These are phyloP conservation scores for Apocheima hispidaria DNA, from an alignment of 2,888 invertebrate genomes.

Conservation along the genomic window DNA sequence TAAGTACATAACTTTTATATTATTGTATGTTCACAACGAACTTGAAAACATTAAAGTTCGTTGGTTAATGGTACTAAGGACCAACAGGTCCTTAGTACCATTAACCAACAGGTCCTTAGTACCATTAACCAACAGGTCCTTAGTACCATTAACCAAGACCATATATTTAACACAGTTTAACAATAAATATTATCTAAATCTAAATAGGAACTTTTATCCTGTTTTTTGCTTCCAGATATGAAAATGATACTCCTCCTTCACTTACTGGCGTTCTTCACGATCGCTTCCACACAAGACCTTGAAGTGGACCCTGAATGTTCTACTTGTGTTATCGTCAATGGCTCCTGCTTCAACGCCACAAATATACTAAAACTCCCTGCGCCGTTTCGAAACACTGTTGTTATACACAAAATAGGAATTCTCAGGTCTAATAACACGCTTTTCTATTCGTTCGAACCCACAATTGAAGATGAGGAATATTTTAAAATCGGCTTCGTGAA, in stretches of 20 bases:
- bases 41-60: too few species aligned
- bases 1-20: too few species aligned
- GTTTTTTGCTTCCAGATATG: constrained; percentile 48
- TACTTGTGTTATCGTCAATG: constrained; percentile 63
- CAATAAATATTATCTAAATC: too few species aligned
- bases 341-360: constrained; percentile 65
- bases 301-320: constrained; percentile 47
- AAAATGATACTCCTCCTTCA: constrained; percentile 54
- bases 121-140: too few species aligned
- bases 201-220: not conserved
- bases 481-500: constrained; percentile 71
- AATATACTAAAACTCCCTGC: constrained; percentile 67
- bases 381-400: constrained; percentile 65
- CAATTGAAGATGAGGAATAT: constrained; percentile 68
- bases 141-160: too few species aligned
- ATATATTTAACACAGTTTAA: too few species aligned
- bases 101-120: too few species aligned
- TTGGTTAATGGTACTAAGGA: too few species aligned
- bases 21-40: too few species aligned
- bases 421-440: constrained; percentile 63
- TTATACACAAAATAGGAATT: constrained; percentile 69
- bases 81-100: too few species aligned
- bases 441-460: constrained; percentile 73
- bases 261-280: constrained; percentile 50
- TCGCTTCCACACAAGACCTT: constrained; percentile 47